Evolutionary conservation across 2,113 vertebrate genomes (phyloP).

Genomic region (Podocnemis expansa): DNA sequence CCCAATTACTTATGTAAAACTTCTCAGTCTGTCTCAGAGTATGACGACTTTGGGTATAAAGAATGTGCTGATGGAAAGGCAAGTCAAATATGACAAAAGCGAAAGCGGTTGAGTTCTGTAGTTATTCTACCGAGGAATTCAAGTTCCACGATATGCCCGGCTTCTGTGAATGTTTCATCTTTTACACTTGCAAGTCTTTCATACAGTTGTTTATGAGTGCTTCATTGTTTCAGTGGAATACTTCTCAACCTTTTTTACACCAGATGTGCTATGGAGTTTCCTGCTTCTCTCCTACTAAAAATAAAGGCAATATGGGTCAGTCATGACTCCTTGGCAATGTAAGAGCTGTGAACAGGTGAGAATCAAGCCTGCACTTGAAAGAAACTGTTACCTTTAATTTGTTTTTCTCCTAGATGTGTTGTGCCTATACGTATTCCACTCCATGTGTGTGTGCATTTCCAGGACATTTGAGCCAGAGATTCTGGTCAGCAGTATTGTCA

Average conservation of each 20-base stretch:
- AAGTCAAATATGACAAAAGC: background rate
- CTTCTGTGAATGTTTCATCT: background rate
- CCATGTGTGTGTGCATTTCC: too few relatives aligned
- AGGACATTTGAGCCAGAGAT: background rate
- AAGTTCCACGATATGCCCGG: background rate
- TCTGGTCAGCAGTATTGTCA: background rate
- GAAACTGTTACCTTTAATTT: background rate
- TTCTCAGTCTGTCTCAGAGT: background rate
- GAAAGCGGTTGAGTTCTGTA: background rate
- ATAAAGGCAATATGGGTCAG: background rate
- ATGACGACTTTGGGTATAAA: background rate
- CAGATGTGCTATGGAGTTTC: background rate
- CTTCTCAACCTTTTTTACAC: background rate
- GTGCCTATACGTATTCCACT: background rate
- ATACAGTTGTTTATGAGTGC: too few relatives aligned
- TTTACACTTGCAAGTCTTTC: rapidly evolving
- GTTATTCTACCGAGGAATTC: background rate
- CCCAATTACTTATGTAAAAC: background rate
- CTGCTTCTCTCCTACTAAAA: background rate
- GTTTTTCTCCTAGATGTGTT: background rate
- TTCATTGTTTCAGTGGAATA: background rate
- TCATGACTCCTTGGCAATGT: background rate
- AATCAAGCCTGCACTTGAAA: background rate
- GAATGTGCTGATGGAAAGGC: rapidly evolving
- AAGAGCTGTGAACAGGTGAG: background rate